Conservation (phyloP, 2,888 invertebrate species). For the Luperina nickerlii region DNA sequence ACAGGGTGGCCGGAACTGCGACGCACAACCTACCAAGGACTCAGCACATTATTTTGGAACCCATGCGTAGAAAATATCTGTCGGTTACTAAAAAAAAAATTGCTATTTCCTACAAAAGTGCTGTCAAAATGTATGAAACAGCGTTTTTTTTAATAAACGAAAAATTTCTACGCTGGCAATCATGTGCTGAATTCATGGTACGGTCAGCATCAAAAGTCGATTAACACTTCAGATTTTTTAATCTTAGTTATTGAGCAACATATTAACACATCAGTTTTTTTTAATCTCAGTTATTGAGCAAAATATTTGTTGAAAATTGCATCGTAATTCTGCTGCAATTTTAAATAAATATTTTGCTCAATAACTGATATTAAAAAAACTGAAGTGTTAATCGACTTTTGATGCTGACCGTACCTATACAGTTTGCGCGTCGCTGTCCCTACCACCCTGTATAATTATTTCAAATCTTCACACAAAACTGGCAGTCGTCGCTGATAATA, state of each 20-base stretch:
- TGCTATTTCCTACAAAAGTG: not conserved
- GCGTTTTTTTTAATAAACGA: not conserved
- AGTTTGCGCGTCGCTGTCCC: not conserved
- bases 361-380: too few relatives aligned
- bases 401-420: too few relatives aligned
- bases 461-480: not conserved
- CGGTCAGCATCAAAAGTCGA: too few relatives aligned
- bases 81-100: too few relatives aligned
- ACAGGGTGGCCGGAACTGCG: not conserved
- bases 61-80: not conserved
- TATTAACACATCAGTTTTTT: too few relatives aligned
- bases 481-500: not conserved
- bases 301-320: too few relatives aligned
- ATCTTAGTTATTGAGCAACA: too few relatives aligned
- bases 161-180: not conserved
- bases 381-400: too few relatives aligned
- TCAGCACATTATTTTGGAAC: not conserved
- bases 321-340: too few relatives aligned
- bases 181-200: not conserved
- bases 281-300: too few relatives aligned
- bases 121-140: not conserved
- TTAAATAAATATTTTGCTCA: too few relatives aligned
- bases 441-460: not conserved
- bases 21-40: not conserved
- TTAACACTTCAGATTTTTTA: too few relatives aligned